These are phyloP conservation scores for Pseudococcus jackbeardsleyi DNA, from an alignment of 2,888 invertebrate genomes.

Conservation along the genomic window DNA sequence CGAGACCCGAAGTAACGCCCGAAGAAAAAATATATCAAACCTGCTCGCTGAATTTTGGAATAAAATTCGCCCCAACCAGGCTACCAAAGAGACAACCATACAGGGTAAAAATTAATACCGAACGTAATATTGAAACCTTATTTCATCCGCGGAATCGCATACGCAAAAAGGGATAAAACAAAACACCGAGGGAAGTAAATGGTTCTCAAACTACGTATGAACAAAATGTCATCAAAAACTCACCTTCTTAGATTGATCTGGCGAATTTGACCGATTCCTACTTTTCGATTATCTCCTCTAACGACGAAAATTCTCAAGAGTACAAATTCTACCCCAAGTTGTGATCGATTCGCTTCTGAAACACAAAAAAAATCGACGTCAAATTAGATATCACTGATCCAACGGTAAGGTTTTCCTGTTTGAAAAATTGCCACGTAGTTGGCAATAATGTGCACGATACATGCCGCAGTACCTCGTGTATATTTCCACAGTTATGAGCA, in stretches of 20 bases:
- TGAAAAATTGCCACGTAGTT: slow-evolving; percentile 32
- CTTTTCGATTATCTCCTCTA: neutral
- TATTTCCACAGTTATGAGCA: slow-evolving; percentile 64
- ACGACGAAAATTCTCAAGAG: neutral
- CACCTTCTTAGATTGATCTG: neutral
- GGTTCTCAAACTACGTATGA: neutral
- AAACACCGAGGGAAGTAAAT: neutral
- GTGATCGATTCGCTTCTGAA: neutral
- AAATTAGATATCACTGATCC: slow-evolving; percentile 27
- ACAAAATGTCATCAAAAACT: neutral
- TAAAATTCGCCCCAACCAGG: neutral
- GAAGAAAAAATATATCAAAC: neutral
- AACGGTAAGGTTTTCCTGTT: neutral
- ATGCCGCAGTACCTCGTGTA: neutral
- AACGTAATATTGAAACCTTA: slow-evolving; percentile 15
- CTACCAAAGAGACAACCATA: neutral
- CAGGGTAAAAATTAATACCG: slow-evolving; percentile 20
- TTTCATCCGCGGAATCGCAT: neutral
- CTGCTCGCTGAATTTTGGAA: neutral
- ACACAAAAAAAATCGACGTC: neutral
- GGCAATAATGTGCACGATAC: neutral
- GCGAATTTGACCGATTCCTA: neutral
- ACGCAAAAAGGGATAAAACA: neutral
- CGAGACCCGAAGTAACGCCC: too few relatives aligned
- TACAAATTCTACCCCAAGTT: neutral